These are phyloP conservation scores for Lasioglossum leucozonium DNA, from an alignment of 2,888 invertebrate species.

Conservation along the genomic window DNA sequence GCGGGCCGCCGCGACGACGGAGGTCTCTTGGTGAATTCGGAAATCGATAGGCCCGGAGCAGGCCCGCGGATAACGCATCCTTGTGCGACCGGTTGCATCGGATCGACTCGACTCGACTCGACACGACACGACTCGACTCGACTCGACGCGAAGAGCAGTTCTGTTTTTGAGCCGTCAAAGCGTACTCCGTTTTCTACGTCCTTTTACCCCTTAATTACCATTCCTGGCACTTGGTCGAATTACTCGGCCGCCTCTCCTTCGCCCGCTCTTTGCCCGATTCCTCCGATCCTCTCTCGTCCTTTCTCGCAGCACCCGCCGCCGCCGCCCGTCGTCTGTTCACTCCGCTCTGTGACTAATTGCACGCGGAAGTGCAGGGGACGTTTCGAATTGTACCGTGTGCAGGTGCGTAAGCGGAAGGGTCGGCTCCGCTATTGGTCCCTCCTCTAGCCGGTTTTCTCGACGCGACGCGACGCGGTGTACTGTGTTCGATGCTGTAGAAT, in stretches of 20 bases:
- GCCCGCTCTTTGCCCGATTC: constrained; percentile 29
- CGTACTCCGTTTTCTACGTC: constrained; percentile 34
- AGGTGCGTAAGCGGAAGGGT: constrained; percentile 55
- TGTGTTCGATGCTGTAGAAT: background rate
- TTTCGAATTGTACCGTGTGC: constrained; percentile 52
- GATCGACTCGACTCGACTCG: background rate
- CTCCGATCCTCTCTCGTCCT: constrained; percentile 23
- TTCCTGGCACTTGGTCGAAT: constrained; percentile 50
- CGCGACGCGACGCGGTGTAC: background rate
- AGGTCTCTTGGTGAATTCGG: constrained; percentile 17
- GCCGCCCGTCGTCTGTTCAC: constrained; percentile 49
- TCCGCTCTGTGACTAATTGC: constrained; percentile 68
- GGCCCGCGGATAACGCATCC: constrained; percentile 8
- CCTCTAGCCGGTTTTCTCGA: background rate
- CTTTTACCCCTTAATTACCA: constrained; percentile 61
- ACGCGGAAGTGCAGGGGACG: constrained; percentile 62
- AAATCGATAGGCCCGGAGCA: constrained; percentile 46
- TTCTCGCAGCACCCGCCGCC: background rate
- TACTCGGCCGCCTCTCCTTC: constrained; percentile 39
- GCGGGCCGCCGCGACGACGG: background rate
- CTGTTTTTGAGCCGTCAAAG: constrained; percentile 52
- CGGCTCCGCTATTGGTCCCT: background rate
- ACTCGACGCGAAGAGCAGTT: constrained; percentile 6
- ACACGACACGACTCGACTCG: background rate
- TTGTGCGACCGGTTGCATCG: constrained; percentile 14